A percentile compares a stretch with the other conserved stretches of the same genome.
Evolutionary conservation across 1,140 invertebrate species (phyloP).

Genomic region (Zaprionus ornatus): DNA sequence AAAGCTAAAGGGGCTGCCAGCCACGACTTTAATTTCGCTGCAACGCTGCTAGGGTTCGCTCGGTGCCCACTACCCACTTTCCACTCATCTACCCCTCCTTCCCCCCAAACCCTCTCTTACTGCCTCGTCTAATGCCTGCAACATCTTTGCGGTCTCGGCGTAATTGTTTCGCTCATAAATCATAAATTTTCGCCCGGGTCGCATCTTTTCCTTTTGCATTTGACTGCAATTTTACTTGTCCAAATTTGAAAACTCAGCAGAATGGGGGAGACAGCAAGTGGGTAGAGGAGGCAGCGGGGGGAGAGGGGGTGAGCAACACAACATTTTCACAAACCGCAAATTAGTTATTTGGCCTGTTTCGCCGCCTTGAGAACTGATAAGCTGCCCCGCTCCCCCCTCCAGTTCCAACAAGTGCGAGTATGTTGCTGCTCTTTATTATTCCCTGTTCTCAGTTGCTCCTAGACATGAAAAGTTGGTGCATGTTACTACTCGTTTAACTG

Average conservation of each 20-base stretch:
- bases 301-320: conserved; percentile 3
- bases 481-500: background rate
- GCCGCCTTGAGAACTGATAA: conserved; percentile 8
- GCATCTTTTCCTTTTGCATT: conserved; percentile 60
- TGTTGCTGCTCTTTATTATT: background rate
- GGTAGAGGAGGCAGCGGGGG: background rate
- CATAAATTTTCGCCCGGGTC: conserved; percentile 67
- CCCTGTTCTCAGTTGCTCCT: background rate
- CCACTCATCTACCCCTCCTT: conserved; percentile 1
- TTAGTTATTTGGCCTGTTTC: conserved; percentile 38
- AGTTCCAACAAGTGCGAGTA: background rate
- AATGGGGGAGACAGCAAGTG: background rate
- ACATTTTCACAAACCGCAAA: conserved; percentile 63
- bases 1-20: conserved; percentile 73
- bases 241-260: conserved; percentile 34
- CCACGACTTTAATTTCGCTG: conserved; percentile 79
- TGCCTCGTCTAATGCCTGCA: conserved; percentile 59
- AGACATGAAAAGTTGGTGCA: background rate
- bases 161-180: conserved; percentile 78
- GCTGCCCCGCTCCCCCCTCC: background rate
- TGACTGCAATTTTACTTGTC: conserved; percentile 71
- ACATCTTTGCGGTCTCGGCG: conserved; percentile 65
- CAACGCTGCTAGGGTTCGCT: conserved; percentile 52
- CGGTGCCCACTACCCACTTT: background rate
- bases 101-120: conserved; percentile 23